A percentile compares a stretch with the other conserved stretches of the same genome.
Evolutionary conservation across 1,140 invertebrate genomes (phyloP).

Genomic region (Drosophila kikkawai): DNA sequence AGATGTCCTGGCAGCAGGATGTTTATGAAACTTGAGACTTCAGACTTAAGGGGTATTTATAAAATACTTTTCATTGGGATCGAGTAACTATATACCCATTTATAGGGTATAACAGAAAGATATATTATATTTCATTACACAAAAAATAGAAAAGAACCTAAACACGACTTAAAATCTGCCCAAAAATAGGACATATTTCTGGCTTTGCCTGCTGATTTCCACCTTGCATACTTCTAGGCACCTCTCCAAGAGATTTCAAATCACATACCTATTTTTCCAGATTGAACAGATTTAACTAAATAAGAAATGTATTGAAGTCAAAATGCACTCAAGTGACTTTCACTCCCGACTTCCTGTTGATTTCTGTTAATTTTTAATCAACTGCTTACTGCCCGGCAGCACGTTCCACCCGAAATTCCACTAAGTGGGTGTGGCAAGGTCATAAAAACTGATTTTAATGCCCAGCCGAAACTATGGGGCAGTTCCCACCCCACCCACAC

Average conservation of each 20-base stretch:
- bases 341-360: conserved; percentile 18
- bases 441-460: conserved; percentile 84
- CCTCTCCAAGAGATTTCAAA: neutral
- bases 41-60: neutral
- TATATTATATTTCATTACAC: neutral
- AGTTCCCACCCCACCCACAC: conserved; percentile 4
- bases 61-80: conserved; percentile 1
- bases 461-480: conserved; percentile 36
- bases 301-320: neutral
- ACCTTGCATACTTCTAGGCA: neutral
- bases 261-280: neutral
- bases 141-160: neutral
- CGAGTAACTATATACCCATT: neutral
- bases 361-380: conserved; percentile 79
- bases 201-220: neutral
- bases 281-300: neutral
- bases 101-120: no score
- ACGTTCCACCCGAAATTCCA: conserved; percentile 44
- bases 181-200: neutral
- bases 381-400: conserved; percentile 35
- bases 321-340: neutral
- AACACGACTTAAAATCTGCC: neutral
- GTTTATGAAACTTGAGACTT: conserved; percentile 8
- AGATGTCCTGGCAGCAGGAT: neutral
- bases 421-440: conserved; percentile 61